Evolutionary conservation across 2,113 vertebrate species (phyloP), one percentile per base, ranked within the genome.

Genomic region (Gasterosteus aculeatus): DNA sequence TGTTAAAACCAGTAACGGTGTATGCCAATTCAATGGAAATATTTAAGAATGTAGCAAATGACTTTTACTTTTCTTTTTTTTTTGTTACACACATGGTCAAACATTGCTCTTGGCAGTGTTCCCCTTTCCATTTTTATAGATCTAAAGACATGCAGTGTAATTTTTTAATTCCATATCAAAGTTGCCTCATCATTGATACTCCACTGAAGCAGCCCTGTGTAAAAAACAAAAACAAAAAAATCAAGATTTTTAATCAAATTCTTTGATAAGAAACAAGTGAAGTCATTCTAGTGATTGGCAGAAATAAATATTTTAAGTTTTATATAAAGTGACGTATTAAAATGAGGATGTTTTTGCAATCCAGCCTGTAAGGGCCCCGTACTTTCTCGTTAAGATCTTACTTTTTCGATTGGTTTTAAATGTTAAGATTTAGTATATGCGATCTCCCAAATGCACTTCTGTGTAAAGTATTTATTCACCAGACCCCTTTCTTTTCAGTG

Each of bases 391-490:
- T 35, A 35, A 35, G 33, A 1, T 38, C 6, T 42, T 19, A 26
- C 26, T 38, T 49, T 60, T 35, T 80, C 3, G 4, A 41, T 54
- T 69, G n/a, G 46, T 22, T 69, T 15, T 3, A 65, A 3, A 49
- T 42, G 22, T 68, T 41, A 22, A 59, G 35, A 46, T 12, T 42
- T 22, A 66, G 9, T 10, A 44, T 31, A 35, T 63, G 60, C 54
- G 12, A 7, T 68, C 54, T 59, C 72, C 60, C 10, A 78, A 69
- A 78, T 83, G 81, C 75, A 78, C 81, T 81, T 78, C 47, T 31
- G 49, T 78, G 60, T 77, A 9, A 68, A 90, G 89, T 89, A 88
- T 92, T 90, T 83, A 78, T 87, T 84, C 47, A 62, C n/a, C 69
- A 35, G 38, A 60, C 26, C 65, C 33, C 10, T 62, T 62, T 80